Evolutionary conservation across 2,888 invertebrate genomes (phyloP), one percentile per base, ranked within the genome.

Genomic region (Agelastica alni): DNA sequence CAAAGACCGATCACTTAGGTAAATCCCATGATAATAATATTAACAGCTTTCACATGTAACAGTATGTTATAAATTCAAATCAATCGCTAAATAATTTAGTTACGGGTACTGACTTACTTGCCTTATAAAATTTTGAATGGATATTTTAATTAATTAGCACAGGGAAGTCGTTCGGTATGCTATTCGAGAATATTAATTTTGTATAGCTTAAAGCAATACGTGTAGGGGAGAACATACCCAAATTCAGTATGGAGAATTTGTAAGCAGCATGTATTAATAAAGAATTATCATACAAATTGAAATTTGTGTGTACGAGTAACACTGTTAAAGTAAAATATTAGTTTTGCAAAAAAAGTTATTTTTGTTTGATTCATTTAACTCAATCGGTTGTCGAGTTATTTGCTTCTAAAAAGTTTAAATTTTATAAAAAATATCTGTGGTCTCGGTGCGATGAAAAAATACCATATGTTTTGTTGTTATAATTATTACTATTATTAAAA

Each of bases 61-160:
- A 7, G 22, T 32, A 9, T 30, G 26, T 58, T 55, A 48, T 36
- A 47, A 49, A 58, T 56, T 53, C 45, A 39, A 42, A 45, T 39
- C 53, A 42, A 56, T 48, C 42, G 17, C 26, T 58, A 44, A 58
- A 58, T 60, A 55, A 60, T 60, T 58, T 22, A 55, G 42, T 51
- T 37, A 45, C 31, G 18, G 39, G 14, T 47, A 45, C 37, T 48
- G 44, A 56, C 53, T 60, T 56, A 53, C 49, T 53, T 56, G 58
- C 49, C 52, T 54, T 49, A 56, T 60, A 60, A 56, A 60, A 60
- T 60, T 58, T 58, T 60, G 58, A 58, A 42, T 47, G 53, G 47
- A 48, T 48, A 51, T 51, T 53, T 60, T 52, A 61, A 59, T 62
- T 60, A 62, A 58, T 60, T 58, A 62, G 52, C 56, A 54, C 47